Conservation (phyloP, 2,888 invertebrate genomes). For the Oasisia sp. region DNA sequence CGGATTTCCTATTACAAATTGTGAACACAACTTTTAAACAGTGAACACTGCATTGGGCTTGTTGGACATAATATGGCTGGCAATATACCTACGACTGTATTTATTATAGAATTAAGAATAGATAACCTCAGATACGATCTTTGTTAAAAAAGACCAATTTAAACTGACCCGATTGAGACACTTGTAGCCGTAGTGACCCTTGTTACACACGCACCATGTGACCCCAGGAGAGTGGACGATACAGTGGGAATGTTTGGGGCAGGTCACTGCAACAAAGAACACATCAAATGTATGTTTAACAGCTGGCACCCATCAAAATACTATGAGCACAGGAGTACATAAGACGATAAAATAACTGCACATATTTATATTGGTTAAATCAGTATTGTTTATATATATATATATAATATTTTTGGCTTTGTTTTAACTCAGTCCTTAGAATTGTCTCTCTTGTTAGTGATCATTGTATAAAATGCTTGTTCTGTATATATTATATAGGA, state of each 20-base stretch:
- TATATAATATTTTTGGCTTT: background rate
- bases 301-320: background rate
- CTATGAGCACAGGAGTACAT: too few relatives aligned
- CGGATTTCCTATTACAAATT: too few relatives aligned
- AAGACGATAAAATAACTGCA: too few relatives aligned
- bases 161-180: constrained; percentile 25
- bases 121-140: background rate
- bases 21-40: too few relatives aligned
- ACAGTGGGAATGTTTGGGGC: constrained; percentile 26
- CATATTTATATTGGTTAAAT: background rate
- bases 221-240: background rate
- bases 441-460: too few relatives aligned
- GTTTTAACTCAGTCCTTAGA: too few relatives aligned
- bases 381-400: background rate
- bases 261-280: constrained; percentile 25
- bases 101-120: too few relatives aligned
- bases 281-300: background rate
- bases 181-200: constrained; percentile 27
- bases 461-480: too few relatives aligned
- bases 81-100: too few relatives aligned
- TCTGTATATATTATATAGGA: too few relatives aligned
- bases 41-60: too few relatives aligned
- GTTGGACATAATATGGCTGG: too few relatives aligned
- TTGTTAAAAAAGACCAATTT: background rate
- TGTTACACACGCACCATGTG: constrained; percentile 24